These are phyloP conservation scores for Oophaga pumilio DNA, from an alignment of 2,113 vertebrate species.

Conservation along the genomic window DNA sequence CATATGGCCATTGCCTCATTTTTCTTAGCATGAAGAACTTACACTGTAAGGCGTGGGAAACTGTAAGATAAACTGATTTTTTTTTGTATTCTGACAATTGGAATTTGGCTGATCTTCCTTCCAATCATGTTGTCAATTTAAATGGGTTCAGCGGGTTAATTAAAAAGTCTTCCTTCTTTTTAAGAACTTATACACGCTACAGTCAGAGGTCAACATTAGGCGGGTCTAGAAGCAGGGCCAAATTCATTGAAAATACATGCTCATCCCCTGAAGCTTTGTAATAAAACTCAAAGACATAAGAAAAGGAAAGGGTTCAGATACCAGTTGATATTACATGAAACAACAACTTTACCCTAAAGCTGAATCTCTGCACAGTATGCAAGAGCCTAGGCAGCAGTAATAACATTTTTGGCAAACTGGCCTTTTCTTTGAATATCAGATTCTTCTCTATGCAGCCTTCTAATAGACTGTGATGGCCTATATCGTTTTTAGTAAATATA, in stretches of 20 bases:
- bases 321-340: neutral
- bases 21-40: neutral
- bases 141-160: neutral
- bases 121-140: neutral
- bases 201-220: neutral
- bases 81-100: neutral
- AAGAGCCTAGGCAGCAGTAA: neutral
- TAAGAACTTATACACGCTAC: neutral
- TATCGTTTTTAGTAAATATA: too few species aligned
- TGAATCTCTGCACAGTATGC: neutral
- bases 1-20: neutral
- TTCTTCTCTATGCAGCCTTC: too few species aligned
- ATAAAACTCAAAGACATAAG: neutral
- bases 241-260: neutral
- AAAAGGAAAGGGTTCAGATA: neutral
- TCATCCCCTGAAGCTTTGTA: neutral
- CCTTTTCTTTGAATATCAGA: too few species aligned
- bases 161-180: neutral
- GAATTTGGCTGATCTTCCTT: neutral
- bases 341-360: neutral
- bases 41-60: neutral
- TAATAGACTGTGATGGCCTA: too few species aligned
- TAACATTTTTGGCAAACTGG: too few species aligned
- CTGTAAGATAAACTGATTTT: neutral
- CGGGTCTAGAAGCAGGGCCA: neutral